A percentile compares a stretch with the other conserved stretches of the same genome.
Evolutionary conservation across 2,888 invertebrate genomes (phyloP).

Genomic region (Nowickia ferox): DNA sequence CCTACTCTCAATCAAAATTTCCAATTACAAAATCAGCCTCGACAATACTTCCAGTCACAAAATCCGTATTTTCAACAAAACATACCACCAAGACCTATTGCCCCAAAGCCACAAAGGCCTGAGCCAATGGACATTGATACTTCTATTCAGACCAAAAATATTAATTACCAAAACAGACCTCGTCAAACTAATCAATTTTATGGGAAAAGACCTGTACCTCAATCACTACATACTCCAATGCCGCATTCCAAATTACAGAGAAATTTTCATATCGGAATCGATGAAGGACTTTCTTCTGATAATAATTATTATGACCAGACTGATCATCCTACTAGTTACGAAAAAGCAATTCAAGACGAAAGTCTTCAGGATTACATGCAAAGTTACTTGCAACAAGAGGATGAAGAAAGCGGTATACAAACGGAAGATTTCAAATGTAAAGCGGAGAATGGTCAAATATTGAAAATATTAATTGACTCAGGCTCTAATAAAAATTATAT

Average conservation of each 20-base stretch:
- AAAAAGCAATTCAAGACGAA: not conserved
- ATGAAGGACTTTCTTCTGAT: not conserved
- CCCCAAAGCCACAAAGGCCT: conserved; percentile 12
- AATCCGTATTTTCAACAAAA: too few relatives aligned
- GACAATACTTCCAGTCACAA: conserved; percentile 8
- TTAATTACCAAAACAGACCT: conserved; percentile 35
- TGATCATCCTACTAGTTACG: not conserved
- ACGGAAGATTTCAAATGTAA: conserved; percentile 26
- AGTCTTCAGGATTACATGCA: conserved; percentile 11
- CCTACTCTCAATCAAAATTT: not conserved
- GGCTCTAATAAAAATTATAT: too few relatives aligned
- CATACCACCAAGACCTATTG: conserved; percentile 1
- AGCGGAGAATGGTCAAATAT: conserved; percentile 18
- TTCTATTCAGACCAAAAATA: conserved; percentile 21
- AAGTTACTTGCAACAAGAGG: not conserved
- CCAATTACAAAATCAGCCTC: not conserved
- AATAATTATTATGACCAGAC: conserved; percentile 1
- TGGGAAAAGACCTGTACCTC: conserved; percentile 19
- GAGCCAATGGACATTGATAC: conserved; percentile 27
- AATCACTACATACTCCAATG: conserved; percentile 1
- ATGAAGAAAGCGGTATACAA: not conserved
- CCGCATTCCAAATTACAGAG: conserved; percentile 22
- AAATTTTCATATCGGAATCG: conserved; percentile 22
- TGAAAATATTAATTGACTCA: conserved; percentile 6
- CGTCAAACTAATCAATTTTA: conserved; percentile 23